Base-by-base conservation (phyloP, 2,797 vertebrate species). In the Lindbergichthys nudifrons region DNA sequence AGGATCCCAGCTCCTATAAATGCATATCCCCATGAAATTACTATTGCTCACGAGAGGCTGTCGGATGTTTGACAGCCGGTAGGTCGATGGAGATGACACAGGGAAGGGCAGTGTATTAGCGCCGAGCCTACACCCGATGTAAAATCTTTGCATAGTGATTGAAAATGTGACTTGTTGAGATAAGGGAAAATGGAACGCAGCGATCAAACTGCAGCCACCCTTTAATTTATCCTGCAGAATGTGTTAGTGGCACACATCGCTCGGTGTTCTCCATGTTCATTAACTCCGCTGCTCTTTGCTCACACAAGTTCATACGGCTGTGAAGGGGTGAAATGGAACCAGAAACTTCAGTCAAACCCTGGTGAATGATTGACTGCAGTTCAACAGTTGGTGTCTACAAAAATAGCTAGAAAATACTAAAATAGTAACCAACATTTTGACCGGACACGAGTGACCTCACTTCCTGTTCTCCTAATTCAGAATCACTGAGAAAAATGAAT, bases 161-260 rank as follows among this genome's bases (percentile, higher is more conserved):
- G 87, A 88, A 92, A 91, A 92, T 91, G 87, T 91, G 91, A 93
- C 85, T 92, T 89, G 80, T 85, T 87, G 80, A 90, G 90, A 93
- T 93, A 92, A 92, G 87, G 82, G 72, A 86, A 26, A 85, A 88
- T 75, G 73, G 79, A 87, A 89, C 67, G 39, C 62, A 72, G 82
- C 66, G 83, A 92, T 89, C 86, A 89, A 88, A 90, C 89, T 65
- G 75, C 75, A 85, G 73, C 53, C 32, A 9, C 65, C 43, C 68
- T 87, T 87, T 88, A 89, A 89, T 90, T 89, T 85, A 88, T 88
- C 88, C 80, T 32, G 51, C 59, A 59, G 59, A 65, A 80, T 89
- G 87, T 89, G 77, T 90, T 85, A 86, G 81, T 87, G 77, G 83
- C 84, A 88, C 82, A 83, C 89, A 83, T 89, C 62, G 66, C 85